Evolutionary conservation across 2,797 vertebrate species (phyloP), one percentile per base, ranked within the genome.

Genomic region (Syngnathus rostellatus): DNA sequence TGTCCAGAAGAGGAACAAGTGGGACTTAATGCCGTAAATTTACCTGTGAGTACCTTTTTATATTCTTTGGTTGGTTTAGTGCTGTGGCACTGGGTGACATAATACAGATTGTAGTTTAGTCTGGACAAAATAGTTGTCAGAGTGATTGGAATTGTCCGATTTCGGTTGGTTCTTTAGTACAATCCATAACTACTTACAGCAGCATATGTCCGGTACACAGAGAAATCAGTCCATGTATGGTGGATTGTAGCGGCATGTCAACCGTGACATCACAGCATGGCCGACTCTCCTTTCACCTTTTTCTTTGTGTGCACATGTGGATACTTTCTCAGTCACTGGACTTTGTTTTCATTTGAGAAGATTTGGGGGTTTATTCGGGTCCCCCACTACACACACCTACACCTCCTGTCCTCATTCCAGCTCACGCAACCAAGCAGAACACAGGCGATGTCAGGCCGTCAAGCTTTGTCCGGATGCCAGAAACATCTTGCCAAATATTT

Each of bases 401-500:
- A 77, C 81, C 86, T 83, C 87, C 79, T 66, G 79, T 81, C 82
- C 83, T 86, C 88, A 83, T 86, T 86, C 85, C 83, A 82, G 81
- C 88, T 89, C 86, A 85, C 68, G 85, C 90, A 90, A 83, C 73
- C 83, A 85, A 82, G 85, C 87, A 89, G 88, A 89, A 89, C 87
- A 84, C 85, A 84, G 84, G 83, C 82, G 79, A 90, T 89, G 88
- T 91, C 90, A 90, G 83, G 82, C 86, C 88, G 84, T 80, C 78
- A 79, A 85, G 85, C 88, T 89, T 92, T 90, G 93, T 94, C 87
- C 92, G 88, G 83, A 87, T 84, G 90, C 92, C 93, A 94, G 88
- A 92, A 86, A 89, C 90, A 78, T 83, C 92, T 93, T 89, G 92
- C 90, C 91, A 96, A 96, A 95, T 97, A 95, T 96, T 96, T 96